Base-by-base conservation (phyloP, 2,797 vertebrate genomes). In the Taenioides sp. region DNA sequence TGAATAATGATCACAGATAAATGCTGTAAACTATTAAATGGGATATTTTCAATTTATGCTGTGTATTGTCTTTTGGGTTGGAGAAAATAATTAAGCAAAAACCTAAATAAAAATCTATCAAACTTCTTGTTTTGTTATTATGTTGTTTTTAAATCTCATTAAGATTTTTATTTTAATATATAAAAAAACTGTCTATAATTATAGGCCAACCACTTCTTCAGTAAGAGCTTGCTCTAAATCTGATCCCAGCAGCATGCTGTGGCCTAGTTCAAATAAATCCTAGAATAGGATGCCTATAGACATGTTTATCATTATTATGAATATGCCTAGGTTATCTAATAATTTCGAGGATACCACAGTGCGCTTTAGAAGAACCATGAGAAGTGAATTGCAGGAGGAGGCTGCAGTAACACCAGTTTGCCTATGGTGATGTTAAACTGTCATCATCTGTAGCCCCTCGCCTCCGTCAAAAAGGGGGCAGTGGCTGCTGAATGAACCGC, bases 31-130 rank as follows among this genome's bases (percentile, higher is more conserved):
- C 95, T 95, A 94, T 95, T 96, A 96, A 93, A 96, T 96, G 96
- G 96, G 95, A 95, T 96, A 96, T 96, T 96, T 97, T 98, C 95
- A 96, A 96, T 93, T 95, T 95, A 95, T 97, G 96, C 95, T 97
- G 95, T 98, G 95, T 98, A 95, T 96, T 96, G 97, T 98, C 95
- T 97, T 97, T 66, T 97, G 94, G 96, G 96, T 97, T 97, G 95
- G 96, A 96, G 90, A 96, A 96, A 95, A 97, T 95, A 93, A 96
- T 95, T 90, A 95, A 91, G 94, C 94, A 97, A 97, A 97, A 94
- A 92, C 88, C 94, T 92, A 95, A 94, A 92, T 92, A 93, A 94
- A 93, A 90, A 92, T 90, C 88, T 90, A 90, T 66, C 17, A 66
- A 52, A 20, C 27, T 84, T 79, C 64, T 79, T 85, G 67, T 69